These are phyloP conservation scores for Lasioglossum malachurum DNA, from an alignment of 2,888 invertebrate species.

Conservation along the genomic window DNA sequence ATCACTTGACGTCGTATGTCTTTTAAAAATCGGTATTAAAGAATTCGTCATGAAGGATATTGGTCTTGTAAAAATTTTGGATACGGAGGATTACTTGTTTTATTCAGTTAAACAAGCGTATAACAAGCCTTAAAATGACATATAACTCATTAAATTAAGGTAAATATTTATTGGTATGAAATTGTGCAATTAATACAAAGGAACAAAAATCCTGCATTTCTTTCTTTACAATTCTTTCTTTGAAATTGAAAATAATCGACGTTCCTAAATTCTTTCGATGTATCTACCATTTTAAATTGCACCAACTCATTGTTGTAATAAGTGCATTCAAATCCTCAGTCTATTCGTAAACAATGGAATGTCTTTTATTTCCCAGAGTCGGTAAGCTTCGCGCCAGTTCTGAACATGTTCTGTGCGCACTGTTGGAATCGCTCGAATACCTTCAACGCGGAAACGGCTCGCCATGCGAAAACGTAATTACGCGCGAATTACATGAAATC, in stretches of 20 bases:
- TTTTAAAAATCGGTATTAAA: not conserved
- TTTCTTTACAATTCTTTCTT: too few relatives aligned
- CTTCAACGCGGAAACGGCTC: not conserved
- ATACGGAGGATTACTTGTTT: not conserved
- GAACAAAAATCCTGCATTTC: too few relatives aligned
- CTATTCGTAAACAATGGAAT: not conserved
- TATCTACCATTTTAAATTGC: too few relatives aligned
- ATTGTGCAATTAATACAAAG: too few relatives aligned
- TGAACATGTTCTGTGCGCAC: not conserved
- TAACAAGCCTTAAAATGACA: too few relatives aligned
- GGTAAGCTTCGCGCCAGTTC: not conserved
- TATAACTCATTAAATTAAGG: too few relatives aligned
- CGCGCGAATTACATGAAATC: not conserved
- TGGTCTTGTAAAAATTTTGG: not conserved
- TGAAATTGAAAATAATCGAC: too few relatives aligned
- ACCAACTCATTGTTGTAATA: too few relatives aligned
- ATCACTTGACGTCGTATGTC: not conserved
- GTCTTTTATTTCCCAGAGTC: not conserved
- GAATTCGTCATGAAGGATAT: not conserved
- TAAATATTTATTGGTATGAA: too few relatives aligned
- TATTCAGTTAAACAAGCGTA: not conserved
- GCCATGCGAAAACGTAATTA: not conserved
- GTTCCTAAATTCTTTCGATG: too few relatives aligned
- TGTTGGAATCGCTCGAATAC: not conserved
- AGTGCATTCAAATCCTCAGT: too few relatives aligned